phyloP scores from a whole-genome alignment of 2,797 vertebrate genomes.

The Pseudocheirus occidentalis region DNA sequence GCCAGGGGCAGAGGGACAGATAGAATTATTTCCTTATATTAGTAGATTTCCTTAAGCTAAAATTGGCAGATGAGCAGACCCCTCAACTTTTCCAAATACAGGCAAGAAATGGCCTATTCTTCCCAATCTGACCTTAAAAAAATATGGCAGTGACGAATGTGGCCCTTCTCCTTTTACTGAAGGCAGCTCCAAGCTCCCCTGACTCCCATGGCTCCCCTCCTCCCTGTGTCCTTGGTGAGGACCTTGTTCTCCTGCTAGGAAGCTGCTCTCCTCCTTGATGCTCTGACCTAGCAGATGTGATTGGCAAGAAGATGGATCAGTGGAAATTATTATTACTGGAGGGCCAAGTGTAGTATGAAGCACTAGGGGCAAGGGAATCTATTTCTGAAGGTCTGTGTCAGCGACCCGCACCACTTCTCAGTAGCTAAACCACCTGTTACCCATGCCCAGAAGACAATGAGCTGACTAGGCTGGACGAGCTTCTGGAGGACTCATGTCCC shows the following conservation, averaged over 20 bases:
- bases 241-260: neutral
- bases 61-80: neutral
- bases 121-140: neutral
- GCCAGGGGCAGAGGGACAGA: neutral
- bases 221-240: neutral
- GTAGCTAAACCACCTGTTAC: slow-evolving; percentile 51
- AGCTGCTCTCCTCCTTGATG: neutral
- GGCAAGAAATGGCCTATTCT: accelerated
- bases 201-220: neutral
- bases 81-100: neutral
- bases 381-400: neutral
- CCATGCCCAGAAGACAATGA: neutral
- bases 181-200: neutral
- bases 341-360: neutral
- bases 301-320: neutral
- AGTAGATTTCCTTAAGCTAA: neutral
- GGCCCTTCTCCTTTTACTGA: neutral
- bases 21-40: neutral
- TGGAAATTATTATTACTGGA: slow-evolving; percentile 1
- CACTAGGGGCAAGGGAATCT: neutral
- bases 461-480: neutral
- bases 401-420: accelerated
- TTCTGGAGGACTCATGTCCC: neutral
- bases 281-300: neutral
- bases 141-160: neutral